A percentile compares a stretch with the other conserved stretches of the same genome.
Conservation (phyloP, 2,113 vertebrate genomes). For the Corythornis cristatus region DNA sequence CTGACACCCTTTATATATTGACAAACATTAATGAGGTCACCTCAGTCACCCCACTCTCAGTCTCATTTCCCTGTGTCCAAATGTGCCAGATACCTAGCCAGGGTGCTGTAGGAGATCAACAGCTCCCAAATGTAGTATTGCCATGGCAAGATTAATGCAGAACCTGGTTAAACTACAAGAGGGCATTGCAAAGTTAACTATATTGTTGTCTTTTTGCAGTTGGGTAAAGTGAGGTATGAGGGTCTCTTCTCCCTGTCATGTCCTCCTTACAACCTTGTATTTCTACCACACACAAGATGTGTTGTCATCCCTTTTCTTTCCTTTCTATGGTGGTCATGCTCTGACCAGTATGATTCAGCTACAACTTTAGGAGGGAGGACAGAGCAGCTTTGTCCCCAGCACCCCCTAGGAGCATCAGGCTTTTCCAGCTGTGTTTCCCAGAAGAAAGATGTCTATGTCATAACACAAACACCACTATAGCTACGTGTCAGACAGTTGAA, state of each 20-base stretch:
- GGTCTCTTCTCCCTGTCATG: neutral
- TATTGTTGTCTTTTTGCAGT: neutral
- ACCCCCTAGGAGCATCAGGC: fast-evolving
- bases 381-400: fast-evolving
- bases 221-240: neutral
- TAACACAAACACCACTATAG: neutral
- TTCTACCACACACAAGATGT: neutral
- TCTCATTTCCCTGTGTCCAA: neutral
- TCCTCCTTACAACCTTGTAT: neutral
- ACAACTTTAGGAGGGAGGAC: neutral
- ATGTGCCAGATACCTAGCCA: neutral
- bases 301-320: neutral
- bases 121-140: neutral
- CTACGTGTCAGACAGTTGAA: fast-evolving
- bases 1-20: no score
- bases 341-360: neutral
- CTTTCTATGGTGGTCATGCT: neutral
- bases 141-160: neutral
- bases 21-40: no score
- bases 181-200: neutral
- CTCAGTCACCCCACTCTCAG: neutral
- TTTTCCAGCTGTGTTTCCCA: neutral
- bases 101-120: neutral
- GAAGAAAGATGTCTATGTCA: neutral
- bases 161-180: neutral